Base-by-base conservation (phyloP, 2,113 vertebrate genomes). In the Athene cunicularia region DNA sequence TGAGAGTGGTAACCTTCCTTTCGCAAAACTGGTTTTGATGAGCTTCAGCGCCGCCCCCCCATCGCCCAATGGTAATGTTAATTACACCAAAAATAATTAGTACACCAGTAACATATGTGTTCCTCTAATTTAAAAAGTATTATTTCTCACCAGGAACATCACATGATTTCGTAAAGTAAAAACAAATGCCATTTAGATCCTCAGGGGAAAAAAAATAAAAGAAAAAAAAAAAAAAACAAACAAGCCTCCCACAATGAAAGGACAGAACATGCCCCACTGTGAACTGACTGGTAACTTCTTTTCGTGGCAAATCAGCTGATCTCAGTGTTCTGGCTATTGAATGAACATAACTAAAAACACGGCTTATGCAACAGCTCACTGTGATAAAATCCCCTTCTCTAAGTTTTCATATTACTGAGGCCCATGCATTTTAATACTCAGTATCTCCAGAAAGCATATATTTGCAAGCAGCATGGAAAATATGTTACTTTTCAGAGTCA, bases 241-340 rank as follows among this genome's bases (percentile, higher is more conserved):
- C 23, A 17, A 41, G 12, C 3, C 35, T 76, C n/a, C 5, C 49
- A 66, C 49, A 88, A 55, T 21, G 55, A 84, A 89, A 59, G 12
- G 55, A 30, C 27, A 67, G 52, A 89, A 74, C 0, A 17, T 60
- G 52, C 22, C 56, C n/a, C 33, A 11, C 30, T 79, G 28, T 81
- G 86, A 84, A 77, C 35, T 50, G 64, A 39, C 70, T 76, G 53
- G 86, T 45, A 91, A 41, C 53, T 89, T 88, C 81, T 91, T 87
- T 92, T 84, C 55, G 64, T 56, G 66, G 37, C 11, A 49, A 19
- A 79, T n/a, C 60, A 84, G 62, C 77, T 86, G 81, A 82, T 21
- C 35, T 55, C 68, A 68, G 83, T 74, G 79, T 28, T 94, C 33
- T 53, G 52, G 21, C 56, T 89, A 33, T 11, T 81, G 60, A 91